Percentiles rank a stretch among this genome's conserved stretches.
These are phyloP conservation scores for Xenentodon cancila DNA, from an alignment of 2,797 vertebrate species.

Conservation along the genomic window DNA sequence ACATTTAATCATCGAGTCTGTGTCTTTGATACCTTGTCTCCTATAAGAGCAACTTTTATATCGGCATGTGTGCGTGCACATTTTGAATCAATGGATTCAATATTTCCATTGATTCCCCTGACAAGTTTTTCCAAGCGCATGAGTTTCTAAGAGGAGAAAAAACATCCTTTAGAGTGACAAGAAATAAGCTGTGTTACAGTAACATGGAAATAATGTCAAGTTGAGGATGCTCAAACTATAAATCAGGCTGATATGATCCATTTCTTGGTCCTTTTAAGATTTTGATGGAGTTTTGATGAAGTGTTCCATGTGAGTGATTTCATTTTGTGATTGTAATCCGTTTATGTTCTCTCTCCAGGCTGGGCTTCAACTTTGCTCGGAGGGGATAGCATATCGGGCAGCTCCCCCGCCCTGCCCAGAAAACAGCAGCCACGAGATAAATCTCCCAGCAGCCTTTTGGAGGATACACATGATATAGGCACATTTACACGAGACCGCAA, in stretches of 20 bases:
- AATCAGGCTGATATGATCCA: not conserved
- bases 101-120: conserved; percentile 18
- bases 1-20: conserved; percentile 7
- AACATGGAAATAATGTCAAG: conserved; percentile 10
- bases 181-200: not conserved
- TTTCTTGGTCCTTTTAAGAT: conserved; percentile 2
- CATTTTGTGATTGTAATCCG: conserved; percentile 19
- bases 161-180: conserved; percentile 20
- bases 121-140: conserved; percentile 23
- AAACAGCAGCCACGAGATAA: conserved; percentile 97
- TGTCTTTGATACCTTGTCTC: conserved; percentile 19
- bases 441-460: conserved; percentile 92
- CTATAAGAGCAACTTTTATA: conserved; percentile 26
- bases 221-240: not conserved
- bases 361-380: conserved; percentile 74
- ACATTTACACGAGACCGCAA: conserved; percentile 96
- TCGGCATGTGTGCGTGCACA: not conserved
- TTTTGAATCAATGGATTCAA: conserved; percentile 13
- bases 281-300: conserved; percentile 12
- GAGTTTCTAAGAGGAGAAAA: conserved; percentile 28
- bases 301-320: conserved; percentile 5
- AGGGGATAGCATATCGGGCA: conserved; percentile 76
- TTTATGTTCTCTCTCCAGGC: conserved; percentile 63
- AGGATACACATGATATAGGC: conserved; percentile 90
- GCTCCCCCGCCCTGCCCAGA: conserved; percentile 94